These are phyloP conservation scores for Macrophya annulata DNA, from an alignment of 2,888 invertebrate genomes.

Conservation along the genomic window DNA sequence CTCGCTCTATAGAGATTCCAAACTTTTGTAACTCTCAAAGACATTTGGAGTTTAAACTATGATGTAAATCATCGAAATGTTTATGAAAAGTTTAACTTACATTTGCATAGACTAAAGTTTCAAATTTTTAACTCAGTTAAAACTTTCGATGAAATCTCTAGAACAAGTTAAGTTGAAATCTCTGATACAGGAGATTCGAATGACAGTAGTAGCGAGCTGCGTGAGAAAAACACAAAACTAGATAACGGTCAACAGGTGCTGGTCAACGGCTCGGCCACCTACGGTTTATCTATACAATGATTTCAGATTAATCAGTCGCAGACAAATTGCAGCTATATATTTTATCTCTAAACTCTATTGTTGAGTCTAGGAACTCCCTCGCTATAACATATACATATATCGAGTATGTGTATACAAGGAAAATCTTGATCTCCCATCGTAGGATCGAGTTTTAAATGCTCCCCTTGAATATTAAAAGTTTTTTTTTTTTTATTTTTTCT, in stretches of 20 bases:
- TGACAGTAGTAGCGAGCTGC: constrained; percentile 26
- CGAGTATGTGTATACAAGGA: background rate
- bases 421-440: constrained; percentile 1
- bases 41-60: too few relatives aligned
- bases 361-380: background rate
- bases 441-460: background rate
- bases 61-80: too few relatives aligned
- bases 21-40: background rate
- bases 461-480: background rate
- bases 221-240: constrained; percentile 10
- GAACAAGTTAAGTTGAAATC: background rate
- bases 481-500: background rate
- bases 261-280: constrained; percentile 39
- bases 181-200: constrained; percentile 4
- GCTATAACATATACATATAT: background rate
- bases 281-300: constrained; percentile 44
- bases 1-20: background rate
- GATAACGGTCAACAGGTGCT: constrained; percentile 51
- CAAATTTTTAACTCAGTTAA: background rate
- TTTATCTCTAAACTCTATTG: background rate
- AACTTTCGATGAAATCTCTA: background rate
- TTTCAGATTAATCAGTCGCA: constrained; percentile 37
- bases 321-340: constrained; percentile 38
- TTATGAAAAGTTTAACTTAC: background rate
- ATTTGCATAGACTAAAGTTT: background rate